phyloP scores from a whole-genome alignment of 1,140 invertebrate genomes.

The Zaprionus camerounensis region DNA sequence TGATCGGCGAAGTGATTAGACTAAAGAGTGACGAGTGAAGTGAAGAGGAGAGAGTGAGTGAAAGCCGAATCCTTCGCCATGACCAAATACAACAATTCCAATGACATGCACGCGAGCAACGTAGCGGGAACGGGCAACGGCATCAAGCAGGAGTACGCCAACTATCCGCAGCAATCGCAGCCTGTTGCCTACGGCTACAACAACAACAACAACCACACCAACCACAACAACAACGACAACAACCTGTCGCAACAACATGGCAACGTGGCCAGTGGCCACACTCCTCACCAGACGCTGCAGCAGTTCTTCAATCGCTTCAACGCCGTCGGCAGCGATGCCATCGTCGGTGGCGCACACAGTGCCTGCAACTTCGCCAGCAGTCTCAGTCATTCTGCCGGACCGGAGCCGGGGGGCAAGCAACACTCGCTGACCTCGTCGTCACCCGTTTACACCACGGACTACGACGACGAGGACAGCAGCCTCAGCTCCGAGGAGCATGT shows the following conservation, averaged over 20 bases:
- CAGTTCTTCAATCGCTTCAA: constrained; percentile 79
- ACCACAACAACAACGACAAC: constrained; percentile 19
- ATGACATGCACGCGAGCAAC: constrained; percentile 43
- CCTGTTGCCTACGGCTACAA: constrained; percentile 37
- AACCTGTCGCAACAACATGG: constrained; percentile 10
- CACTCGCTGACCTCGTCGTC: constrained; percentile 64
- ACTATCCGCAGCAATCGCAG: constrained; percentile 55
- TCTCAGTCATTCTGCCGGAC: constrained; percentile 25
- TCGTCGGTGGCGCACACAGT: constrained; percentile 23
- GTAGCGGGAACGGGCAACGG: background rate
- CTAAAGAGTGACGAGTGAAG: background rate
- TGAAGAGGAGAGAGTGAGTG: background rate
- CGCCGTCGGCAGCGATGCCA: constrained; percentile 74
- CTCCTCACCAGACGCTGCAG: constrained; percentile 73
- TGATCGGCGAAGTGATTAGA: constrained; percentile 16
- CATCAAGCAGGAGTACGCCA: constrained; percentile 75
- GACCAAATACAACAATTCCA: constrained; percentile 74
- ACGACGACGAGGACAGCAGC: constrained; percentile 80
- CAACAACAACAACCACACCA: constrained; percentile 16
- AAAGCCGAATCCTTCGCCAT: constrained; percentile 26
- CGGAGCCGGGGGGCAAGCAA: constrained; percentile 54
- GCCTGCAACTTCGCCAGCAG: constrained; percentile 19
- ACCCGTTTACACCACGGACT: constrained; percentile 78
- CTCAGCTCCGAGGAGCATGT: constrained; percentile 85
- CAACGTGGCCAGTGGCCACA: constrained; percentile 24